Evolutionary conservation across 2,888 invertebrate genomes (phyloP), one percentile per base, ranked within the genome.

Genomic region (Megaustenia siamemsis): DNA sequence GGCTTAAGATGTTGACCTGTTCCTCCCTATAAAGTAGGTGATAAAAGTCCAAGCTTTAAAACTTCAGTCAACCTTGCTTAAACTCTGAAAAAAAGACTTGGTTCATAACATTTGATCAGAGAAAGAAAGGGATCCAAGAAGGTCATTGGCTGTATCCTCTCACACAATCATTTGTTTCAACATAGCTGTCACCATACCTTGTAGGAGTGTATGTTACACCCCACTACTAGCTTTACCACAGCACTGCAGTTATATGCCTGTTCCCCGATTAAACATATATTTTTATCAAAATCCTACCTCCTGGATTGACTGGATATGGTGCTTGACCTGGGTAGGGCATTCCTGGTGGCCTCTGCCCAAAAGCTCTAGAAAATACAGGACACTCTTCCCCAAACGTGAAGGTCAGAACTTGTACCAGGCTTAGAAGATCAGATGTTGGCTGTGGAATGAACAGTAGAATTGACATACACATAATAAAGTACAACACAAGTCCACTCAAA

Each of bases 361-460:
- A 49, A 0, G 69, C 32, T 56, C 71, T 88, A 15, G 92, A 92
- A 86, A 91, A 95, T 21, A 99, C 98, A 3, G 99, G 99, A 83
- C 99, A 99, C 90, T 97, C 96, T 88, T 99, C 98, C 60, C 98
- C 97, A 95, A 99, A 99, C 1, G 97, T 97, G 86, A 96, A 95
- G 96, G 98, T 97, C 84, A 98, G 96, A 83, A 94, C 93, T 95
- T 98, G 97, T 90, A 99, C 96, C 38, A 99, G 95, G 71, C 97
- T 97, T 82, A 97, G 94, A 88, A 99, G 95, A 93, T 98, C 98
- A 12, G 99, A 98, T 18, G 96, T 95, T 90, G 96, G 96, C 95
- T 96, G 92, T 81, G 94, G 86, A 53, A 66, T 15, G 66, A 66
- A 35, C 15, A 38, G 12, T 21, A 68, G 35, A 38, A 28, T 6